Evolutionary conservation across 1,140 invertebrate genomes (phyloP).

Genomic region (Caenorhabditis brenneri): DNA sequence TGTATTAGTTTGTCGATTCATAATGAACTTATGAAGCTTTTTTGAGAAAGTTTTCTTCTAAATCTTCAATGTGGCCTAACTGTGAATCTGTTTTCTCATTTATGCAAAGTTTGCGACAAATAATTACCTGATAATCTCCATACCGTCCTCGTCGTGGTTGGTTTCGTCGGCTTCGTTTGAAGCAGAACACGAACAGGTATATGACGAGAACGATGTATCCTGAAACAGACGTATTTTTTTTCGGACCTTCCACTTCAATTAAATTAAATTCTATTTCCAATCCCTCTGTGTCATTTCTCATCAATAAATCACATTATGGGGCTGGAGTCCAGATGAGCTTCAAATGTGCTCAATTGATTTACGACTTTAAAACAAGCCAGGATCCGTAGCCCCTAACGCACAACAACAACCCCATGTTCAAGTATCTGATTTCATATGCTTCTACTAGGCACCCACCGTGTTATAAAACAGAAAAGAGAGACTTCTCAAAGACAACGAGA

Average conservation of each 20-base stretch:
- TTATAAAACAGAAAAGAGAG: conserved; percentile 8
- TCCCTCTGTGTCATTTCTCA: not conserved
- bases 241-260: not conserved
- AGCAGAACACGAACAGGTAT: conserved; percentile 19
- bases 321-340: not conserved
- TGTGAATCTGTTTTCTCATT: not conserved
- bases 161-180: not conserved
- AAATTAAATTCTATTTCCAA: not conserved
- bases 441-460: not conserved
- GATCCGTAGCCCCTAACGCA: not conserved
- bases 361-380: conserved; percentile 27
- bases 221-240: not conserved
- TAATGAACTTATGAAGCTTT: too few relatives aligned
- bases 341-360: conserved; percentile 37
- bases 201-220: conserved; percentile 31
- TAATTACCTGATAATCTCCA: conserved; percentile 14
- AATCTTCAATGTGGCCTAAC: too few relatives aligned
- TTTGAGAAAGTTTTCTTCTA: too few relatives aligned
- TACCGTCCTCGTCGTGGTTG: conserved; percentile 25
- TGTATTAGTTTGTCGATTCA: too few relatives aligned
- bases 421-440: conserved; percentile 41
- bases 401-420: conserved; percentile 31
- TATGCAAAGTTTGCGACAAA: not conserved
- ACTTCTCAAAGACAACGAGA: not conserved
- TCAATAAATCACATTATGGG: conserved; percentile 30